Evolutionary conservation across 2,888 invertebrate genomes (phyloP).

Genomic region (Clivina fossor): DNA sequence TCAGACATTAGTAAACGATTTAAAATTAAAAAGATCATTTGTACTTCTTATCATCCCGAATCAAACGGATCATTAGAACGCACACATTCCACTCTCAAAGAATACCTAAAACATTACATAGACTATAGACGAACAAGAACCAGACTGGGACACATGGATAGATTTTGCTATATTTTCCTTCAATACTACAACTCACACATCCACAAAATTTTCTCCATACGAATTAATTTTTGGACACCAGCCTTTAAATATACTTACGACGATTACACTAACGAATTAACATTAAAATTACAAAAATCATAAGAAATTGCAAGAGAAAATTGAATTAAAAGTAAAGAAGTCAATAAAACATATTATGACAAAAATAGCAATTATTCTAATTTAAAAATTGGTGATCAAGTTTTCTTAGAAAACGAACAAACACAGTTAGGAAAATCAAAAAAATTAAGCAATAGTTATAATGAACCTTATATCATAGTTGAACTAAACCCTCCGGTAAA

Average conservation of each 20-base stretch:
- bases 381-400: conserved; percentile 34
- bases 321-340: conserved; percentile 34
- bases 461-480: conserved; percentile 35
- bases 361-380: conserved; percentile 30
- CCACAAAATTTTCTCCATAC: conserved; percentile 45
- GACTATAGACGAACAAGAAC: conserved; percentile 43
- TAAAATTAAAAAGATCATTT: conserved; percentile 36
- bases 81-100: conserved; percentile 44
- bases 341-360: conserved; percentile 38
- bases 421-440: conserved; percentile 17
- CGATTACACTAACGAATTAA: conserved; percentile 35
- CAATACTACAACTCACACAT: conserved; percentile 44
- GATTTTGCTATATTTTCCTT: conserved; percentile 46
- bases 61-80: conserved; percentile 45
- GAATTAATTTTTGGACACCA: conserved; percentile 38
- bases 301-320: conserved; percentile 39
- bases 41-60: conserved; percentile 44
- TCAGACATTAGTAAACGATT: conserved; percentile 37
- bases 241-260: conserved; percentile 40
- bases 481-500: conserved; percentile 29
- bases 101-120: conserved; percentile 47
- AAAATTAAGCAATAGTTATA: conserved; percentile 29
- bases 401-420: conserved; percentile 29
- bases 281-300: conserved; percentile 35
- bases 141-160: conserved; percentile 47